Conservation (phyloP, 2,888 invertebrate species). For the Drosophila sordidapex region DNA sequence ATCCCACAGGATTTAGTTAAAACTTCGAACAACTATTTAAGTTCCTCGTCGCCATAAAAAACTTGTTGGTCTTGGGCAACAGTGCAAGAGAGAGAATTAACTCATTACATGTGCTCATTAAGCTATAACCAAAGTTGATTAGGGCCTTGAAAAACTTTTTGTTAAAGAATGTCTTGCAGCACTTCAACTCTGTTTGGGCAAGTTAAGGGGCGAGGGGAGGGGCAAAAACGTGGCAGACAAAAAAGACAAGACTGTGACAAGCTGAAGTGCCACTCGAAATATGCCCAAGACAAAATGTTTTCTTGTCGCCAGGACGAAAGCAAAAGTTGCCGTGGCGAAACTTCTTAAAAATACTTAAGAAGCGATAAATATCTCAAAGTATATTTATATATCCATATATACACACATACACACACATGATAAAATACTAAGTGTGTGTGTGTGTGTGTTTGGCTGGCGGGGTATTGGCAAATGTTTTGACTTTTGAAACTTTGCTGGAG, state of each 20-base stretch:
- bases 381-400: constrained; percentile 35
- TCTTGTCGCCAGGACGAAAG: constrained; percentile 49
- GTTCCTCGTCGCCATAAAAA: not conserved
- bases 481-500: constrained; percentile 72
- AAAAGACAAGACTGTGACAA: constrained; percentile 45
- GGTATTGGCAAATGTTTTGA: constrained; percentile 50
- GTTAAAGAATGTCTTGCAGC: constrained; percentile 36
- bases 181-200: not conserved
- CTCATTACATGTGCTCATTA: constrained; percentile 72
- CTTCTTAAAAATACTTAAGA: constrained; percentile 79
- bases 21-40: constrained; percentile 42
- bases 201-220: not conserved
- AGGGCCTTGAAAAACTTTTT: constrained; percentile 72
- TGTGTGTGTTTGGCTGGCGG: not conserved
- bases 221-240: constrained; percentile 11
- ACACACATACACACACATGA: constrained; percentile 32
- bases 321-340: constrained; percentile 69
- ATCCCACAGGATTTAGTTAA: constrained; percentile 13
- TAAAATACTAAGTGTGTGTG: constrained; percentile 10
- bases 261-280: constrained; percentile 60
- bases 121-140: constrained; percentile 70
- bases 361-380: constrained; percentile 74
- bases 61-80: constrained; percentile 13
- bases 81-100: constrained; percentile 62
- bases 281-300: constrained; percentile 65